Conservation (phyloP, 2,113 vertebrate species). For the Halichoeres trimaculatus region DNA sequence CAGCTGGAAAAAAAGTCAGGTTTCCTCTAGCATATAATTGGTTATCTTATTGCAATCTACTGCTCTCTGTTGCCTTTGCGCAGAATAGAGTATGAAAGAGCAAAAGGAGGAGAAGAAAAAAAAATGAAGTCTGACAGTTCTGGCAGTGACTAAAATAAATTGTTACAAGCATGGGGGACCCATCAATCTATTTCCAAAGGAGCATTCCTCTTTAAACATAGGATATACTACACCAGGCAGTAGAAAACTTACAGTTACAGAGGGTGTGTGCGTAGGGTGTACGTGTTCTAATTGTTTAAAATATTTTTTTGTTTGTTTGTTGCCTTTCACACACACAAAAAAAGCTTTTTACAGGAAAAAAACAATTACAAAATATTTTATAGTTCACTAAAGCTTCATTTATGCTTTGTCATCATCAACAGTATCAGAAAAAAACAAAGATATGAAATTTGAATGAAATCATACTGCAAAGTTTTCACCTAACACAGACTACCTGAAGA, state of each 20-base stretch:
- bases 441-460: no score
- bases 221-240: not conserved
- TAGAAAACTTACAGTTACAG: not conserved
- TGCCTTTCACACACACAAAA: constrained; percentile 8
- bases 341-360: not conserved
- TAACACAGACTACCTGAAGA: no score
- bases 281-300: constrained; percentile 10
- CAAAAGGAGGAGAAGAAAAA: constrained; percentile 36
- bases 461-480: no score
- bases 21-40: constrained; percentile 91
- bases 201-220: not conserved
- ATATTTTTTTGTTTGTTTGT: constrained; percentile 5
- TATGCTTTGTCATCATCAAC: no score
- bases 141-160: constrained; percentile 76
- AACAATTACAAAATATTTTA: not conserved
- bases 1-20: constrained; percentile 84
- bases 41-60: constrained; percentile 87
- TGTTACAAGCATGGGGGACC: constrained; percentile 59
- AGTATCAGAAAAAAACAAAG: no score
- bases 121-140: constrained; percentile 77
- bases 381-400: no score
- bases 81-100: constrained; percentile 66
- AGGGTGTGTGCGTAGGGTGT: no score
- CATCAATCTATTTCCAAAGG: constrained; percentile 63
- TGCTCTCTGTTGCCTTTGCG: constrained; percentile 78